phyloP scores from a whole-genome alignment of 2,113 vertebrate genomes.

The Mesitornis unicolor region DNA sequence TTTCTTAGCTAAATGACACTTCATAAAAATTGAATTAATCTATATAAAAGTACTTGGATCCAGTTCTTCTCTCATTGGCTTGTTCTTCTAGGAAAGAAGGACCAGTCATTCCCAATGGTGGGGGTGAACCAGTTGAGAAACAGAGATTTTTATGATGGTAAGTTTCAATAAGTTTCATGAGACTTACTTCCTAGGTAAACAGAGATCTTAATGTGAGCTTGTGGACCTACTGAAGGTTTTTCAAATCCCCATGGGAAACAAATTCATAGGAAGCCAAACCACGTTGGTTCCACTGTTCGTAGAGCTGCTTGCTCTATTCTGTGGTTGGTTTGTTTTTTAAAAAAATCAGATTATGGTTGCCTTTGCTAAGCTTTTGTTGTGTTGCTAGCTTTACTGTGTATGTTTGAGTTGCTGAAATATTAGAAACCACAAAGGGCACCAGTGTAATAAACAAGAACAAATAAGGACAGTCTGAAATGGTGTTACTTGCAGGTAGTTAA shows the following conservation, averaged over 20 bases:
- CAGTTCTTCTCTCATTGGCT: not conserved
- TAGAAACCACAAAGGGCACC: constrained; percentile 15
- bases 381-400: constrained; percentile 34
- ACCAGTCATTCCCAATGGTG: not conserved
- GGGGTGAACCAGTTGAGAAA: not conserved
- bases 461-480: not conserved
- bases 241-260: not conserved
- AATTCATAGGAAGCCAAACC: not conserved
- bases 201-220: not conserved
- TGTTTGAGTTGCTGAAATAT: constrained; percentile 40
- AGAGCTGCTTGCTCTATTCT: not conserved
- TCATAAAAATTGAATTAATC: not conserved
- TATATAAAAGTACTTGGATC: not conserved
- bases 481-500: not conserved
- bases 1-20: not conserved
- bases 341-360: not conserved
- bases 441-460: constrained; percentile 46
- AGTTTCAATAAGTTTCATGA: not conserved
- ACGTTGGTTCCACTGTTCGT: not conserved
- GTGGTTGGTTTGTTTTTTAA: not conserved
- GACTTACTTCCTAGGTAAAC: not conserved
- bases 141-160: not conserved
- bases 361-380: not conserved
- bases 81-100: not conserved
- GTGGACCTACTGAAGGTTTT: not conserved